Conservation (phyloP, 2,888 invertebrate species). For the Drosophila longiperda region DNA sequence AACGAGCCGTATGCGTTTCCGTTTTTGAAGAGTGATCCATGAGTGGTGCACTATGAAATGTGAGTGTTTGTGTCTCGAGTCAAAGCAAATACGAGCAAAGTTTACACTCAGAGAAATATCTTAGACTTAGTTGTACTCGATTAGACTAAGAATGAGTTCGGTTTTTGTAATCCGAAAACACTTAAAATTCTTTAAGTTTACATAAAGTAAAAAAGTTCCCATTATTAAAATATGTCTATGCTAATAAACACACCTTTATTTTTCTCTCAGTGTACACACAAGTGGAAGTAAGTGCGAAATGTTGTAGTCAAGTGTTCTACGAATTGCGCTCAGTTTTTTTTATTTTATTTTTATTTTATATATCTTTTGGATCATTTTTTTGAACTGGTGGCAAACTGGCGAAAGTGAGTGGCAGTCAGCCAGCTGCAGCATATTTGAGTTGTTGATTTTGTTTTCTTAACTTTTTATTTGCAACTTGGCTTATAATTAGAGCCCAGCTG, state of each 20-base stretch:
- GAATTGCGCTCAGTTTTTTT: slow-evolving; percentile 15
- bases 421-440: slow-evolving; percentile 35
- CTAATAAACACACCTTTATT: no score
- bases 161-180: no score
- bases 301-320: slow-evolving; percentile 54
- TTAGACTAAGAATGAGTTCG: not conserved
- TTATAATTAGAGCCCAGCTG: slow-evolving; percentile 40
- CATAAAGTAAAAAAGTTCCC: not conserved
- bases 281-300: slow-evolving; percentile 36
- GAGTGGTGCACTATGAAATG: not conserved
- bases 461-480: slow-evolving; percentile 35
- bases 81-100: slow-evolving; percentile 19
- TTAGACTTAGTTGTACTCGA: not conserved
- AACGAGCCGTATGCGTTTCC: slow-evolving; percentile 80
- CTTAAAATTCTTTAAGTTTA: not conserved
- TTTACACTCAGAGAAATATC: not conserved
- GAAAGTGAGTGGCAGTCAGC: slow-evolving; percentile 62
- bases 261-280: not conserved
- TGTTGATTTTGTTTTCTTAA: slow-evolving; percentile 4
- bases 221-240: not conserved
- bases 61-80: slow-evolving; percentile 13
- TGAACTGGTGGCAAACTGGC: slow-evolving; percentile 26
- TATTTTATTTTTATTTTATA: slow-evolving; percentile 13
- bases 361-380: not conserved
- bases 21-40: slow-evolving; percentile 45